These are phyloP conservation scores for Odontothrips loti DNA, from an alignment of 2,888 invertebrate species.

Conservation along the genomic window DNA sequence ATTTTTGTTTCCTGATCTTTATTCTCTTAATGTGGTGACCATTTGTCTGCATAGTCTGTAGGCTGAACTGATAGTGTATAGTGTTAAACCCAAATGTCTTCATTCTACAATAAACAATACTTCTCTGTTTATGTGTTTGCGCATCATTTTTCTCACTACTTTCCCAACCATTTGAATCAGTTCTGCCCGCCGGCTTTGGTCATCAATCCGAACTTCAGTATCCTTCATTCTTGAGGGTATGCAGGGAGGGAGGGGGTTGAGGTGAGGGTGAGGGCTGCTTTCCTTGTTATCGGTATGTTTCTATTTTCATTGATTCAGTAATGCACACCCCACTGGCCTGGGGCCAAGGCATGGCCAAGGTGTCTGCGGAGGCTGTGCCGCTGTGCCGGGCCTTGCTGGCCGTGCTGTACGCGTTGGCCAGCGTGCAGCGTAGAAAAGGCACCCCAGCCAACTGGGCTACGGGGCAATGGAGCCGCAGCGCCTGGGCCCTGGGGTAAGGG, in stretches of 20 bases:
- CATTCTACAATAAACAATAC: neutral
- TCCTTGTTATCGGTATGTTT: neutral
- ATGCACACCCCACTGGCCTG: neutral
- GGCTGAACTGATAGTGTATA: neutral
- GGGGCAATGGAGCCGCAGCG: neutral
- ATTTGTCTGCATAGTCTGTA: neutral
- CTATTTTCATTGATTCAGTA: conserved; percentile 11
- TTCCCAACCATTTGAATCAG: no score
- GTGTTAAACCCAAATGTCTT: neutral
- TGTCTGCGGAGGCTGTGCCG: neutral
- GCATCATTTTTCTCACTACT: no score
- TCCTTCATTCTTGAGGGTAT: no score
- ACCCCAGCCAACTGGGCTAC: neutral
- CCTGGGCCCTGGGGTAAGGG: no score
- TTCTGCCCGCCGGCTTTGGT: no score
- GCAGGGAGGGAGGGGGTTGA: no score
- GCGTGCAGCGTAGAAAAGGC: neutral
- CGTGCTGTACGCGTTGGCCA: neutral
- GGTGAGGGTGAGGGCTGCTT: no score
- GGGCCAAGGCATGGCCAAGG: neutral
- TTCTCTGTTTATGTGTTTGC: no score
- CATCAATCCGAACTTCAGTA: no score
- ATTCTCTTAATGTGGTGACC: neutral
- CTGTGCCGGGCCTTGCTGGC: neutral
- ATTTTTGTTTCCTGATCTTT: neutral